Percentiles rank a stretch among this genome's conserved stretches.
Conservation (phyloP, 2,113 vertebrate genomes). For the Sterna hirundo region DNA sequence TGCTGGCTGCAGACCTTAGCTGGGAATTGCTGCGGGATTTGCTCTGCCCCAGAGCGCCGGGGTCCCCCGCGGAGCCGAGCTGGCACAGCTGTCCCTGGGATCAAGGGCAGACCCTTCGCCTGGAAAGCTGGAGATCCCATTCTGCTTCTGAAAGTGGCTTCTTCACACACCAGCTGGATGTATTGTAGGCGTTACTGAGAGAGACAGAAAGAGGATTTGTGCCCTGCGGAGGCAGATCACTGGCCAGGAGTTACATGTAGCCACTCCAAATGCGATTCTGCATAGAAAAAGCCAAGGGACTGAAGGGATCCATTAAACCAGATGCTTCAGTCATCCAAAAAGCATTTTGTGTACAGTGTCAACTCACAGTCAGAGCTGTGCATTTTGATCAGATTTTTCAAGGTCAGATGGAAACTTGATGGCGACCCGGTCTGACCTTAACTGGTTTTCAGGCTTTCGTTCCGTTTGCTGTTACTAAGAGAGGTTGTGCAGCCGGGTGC, state of each 20-base stretch:
- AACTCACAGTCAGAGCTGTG: constrained; percentile 25
- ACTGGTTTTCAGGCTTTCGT: not conserved
- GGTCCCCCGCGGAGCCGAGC: not conserved
- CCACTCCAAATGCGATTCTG: not conserved
- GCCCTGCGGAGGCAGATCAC: not conserved
- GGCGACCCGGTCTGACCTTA: not conserved
- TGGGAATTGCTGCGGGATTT: not conserved
- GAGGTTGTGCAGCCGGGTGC: not conserved
- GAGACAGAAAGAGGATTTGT: not conserved
- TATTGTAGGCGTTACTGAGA: not conserved
- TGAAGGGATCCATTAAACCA: not conserved
- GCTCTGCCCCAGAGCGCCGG: fast-evolving
- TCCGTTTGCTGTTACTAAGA: not conserved
- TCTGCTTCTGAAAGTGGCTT: not conserved
- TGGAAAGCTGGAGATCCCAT: not conserved
- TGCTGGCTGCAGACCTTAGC: not conserved
- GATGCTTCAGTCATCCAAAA: not conserved
- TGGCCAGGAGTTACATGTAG: not conserved
- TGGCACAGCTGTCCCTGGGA: not conserved
- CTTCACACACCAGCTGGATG: not conserved
- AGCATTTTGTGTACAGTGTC: constrained; percentile 47
- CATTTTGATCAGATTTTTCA: constrained; percentile 57
- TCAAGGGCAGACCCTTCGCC: not conserved
- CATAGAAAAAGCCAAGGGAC: not conserved
- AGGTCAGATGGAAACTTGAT: constrained; percentile 13